These are phyloP conservation scores for Tachysurus fulvidraco DNA, from an alignment of 2,113 vertebrate genomes.

Conservation along the genomic window DNA sequence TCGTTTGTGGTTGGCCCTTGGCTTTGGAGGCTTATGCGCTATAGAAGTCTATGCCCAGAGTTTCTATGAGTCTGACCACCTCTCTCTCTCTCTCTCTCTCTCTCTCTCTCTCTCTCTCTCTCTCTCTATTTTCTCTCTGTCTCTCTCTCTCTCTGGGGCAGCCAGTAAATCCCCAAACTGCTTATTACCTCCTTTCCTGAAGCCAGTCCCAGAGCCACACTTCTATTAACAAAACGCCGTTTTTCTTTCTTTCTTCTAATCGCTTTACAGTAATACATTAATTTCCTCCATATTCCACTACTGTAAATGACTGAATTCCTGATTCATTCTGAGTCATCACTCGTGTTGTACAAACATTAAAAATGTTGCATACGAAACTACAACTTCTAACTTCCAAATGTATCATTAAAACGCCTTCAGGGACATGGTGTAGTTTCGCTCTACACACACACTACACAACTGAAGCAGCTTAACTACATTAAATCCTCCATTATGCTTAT, in stretches of 20 bases:
- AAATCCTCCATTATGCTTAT: conserved; percentile 22
- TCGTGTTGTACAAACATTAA: not conserved
- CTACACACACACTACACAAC: not conserved
- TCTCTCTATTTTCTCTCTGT: not conserved
- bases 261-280: not conserved
- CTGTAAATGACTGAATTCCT: not conserved
- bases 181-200: conserved; percentile 40
- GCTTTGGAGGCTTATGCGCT: conserved; percentile 10
- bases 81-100: conserved; percentile 22
- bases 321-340: not conserved
- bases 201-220: conserved; percentile 37
- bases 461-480: conserved; percentile 17
- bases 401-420: conserved; percentile 12
- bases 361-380: not conserved
- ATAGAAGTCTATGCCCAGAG: conserved; percentile 15
- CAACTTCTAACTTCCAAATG: not conserved
- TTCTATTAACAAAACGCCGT: conserved; percentile 15
- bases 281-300: not conserved
- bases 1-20: conserved; percentile 10
- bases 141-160: not conserved
- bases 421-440: not conserved
- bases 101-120: conserved; percentile 35
- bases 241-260: not conserved
- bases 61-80: conserved; percentile 13
- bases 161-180: conserved; percentile 42